phyloP scores from a whole-genome alignment of 2,113 vertebrate genomes.

The Cepphus grylle region DNA sequence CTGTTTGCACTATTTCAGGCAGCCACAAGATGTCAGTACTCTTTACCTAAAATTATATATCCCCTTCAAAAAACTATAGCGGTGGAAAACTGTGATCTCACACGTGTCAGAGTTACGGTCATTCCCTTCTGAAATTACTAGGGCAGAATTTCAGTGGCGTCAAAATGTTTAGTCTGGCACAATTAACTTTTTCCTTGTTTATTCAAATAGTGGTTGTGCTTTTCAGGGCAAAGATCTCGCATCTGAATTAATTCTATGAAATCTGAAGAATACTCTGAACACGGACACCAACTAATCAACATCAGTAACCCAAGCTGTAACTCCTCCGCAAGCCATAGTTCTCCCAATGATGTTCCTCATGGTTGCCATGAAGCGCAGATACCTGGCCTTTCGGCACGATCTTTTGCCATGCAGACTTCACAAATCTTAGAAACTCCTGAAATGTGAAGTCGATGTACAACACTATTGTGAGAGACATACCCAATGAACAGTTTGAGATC shows the following conservation, averaged over 20 bases:
- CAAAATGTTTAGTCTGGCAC: not conserved
- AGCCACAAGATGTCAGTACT: slow-evolving; percentile 69
- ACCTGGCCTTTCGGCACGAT: not conserved
- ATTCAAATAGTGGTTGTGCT: not conserved
- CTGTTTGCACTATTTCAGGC: not conserved
- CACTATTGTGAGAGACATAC: not conserved
- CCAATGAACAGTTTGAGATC: not conserved
- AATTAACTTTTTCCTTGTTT: not conserved
- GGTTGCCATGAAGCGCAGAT: rapidly evolving
- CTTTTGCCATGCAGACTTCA: not conserved
- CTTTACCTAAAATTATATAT: not conserved
- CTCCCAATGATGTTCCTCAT: not conserved
- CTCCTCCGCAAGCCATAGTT: rapidly evolving
- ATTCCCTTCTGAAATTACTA: not conserved
- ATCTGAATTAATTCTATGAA: not conserved
- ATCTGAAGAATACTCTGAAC: not conserved
- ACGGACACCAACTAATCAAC: not conserved
- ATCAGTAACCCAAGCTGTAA: not conserved
- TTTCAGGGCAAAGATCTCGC: not conserved
- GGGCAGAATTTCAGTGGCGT: not conserved
- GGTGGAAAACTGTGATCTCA: rapidly evolving
- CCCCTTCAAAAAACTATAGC: rapidly evolving
- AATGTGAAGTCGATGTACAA: not conserved
- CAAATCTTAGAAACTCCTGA: not conserved
- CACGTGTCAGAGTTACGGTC: rapidly evolving